These are phyloP conservation scores for Amazonetta brasiliensis DNA, from an alignment of 2,797 vertebrate genomes.

Conservation along the genomic window DNA sequence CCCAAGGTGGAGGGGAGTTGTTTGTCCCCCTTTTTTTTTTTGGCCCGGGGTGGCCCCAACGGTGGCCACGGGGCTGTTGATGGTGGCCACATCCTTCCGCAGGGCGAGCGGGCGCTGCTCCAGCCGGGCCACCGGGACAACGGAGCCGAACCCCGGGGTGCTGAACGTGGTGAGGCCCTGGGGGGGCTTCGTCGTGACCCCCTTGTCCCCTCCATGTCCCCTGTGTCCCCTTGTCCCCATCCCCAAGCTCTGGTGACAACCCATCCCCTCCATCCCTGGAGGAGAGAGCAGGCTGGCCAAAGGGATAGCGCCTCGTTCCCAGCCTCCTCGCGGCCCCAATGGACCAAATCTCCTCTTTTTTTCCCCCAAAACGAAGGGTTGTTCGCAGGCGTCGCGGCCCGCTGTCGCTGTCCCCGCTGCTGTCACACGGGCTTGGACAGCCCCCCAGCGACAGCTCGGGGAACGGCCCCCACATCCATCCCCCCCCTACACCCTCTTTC, in stretches of 20 bases:
- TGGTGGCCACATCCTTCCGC: background rate
- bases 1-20: no score
- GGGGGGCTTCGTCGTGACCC: rapidly evolving
- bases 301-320: background rate
- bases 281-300: no score
- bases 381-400: background rate
- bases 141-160: rapidly evolving
- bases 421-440: background rate
- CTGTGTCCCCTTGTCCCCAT: background rate
- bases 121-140: background rate
- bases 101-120: background rate
- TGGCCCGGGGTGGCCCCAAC: background rate
- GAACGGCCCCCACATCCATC: background rate
- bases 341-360: background rate
- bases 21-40: no score
- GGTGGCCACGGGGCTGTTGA: background rate
- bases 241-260: no score
- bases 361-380: background rate
- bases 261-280: no score
- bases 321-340: background rate
- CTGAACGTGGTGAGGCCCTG: background rate
- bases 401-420: background rate
- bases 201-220: background rate
- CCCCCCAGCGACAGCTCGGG: background rate
- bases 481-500: no score